Evolutionary conservation across 1,140 invertebrate genomes (phyloP).

Genomic region (Aphelenchoides avenae): DNA sequence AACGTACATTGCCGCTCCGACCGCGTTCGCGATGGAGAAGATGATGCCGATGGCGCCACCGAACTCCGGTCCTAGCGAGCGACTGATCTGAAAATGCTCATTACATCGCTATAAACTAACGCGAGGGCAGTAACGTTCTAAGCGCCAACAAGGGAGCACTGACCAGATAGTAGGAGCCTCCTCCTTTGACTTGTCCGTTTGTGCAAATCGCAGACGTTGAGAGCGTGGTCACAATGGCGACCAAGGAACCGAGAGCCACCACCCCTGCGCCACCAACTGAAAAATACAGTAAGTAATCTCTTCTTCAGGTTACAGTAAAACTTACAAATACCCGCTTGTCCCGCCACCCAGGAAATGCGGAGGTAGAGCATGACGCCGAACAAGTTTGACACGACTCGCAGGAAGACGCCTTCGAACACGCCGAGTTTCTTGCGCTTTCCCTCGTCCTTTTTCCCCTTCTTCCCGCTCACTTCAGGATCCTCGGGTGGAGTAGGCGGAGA

Average conservation of each 20-base stretch:
- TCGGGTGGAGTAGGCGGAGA: not conserved
- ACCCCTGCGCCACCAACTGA: constrained; percentile 65
- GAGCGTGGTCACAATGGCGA: constrained; percentile 87
- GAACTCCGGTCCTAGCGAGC: constrained; percentile 92
- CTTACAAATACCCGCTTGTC: constrained; percentile 69
- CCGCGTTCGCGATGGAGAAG: constrained; percentile 92
- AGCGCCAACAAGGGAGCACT: no score
- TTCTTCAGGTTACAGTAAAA: no score
- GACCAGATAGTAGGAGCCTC: constrained; percentile 64
- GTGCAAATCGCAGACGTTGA: constrained; percentile 95
- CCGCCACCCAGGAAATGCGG: constrained; percentile 67
- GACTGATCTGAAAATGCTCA: constrained; percentile 75
- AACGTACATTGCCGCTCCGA: constrained; percentile 93
- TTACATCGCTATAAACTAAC: no score
- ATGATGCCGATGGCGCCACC: constrained; percentile 93
- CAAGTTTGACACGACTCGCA: constrained; percentile 71
- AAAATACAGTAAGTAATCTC: constrained; percentile 25
- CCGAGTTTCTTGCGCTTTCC: constrained; percentile 59
- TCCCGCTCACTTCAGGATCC: constrained; percentile 20
- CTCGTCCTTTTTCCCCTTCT: no score
- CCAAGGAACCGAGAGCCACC: constrained; percentile 78
- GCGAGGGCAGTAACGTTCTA: no score
- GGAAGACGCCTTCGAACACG: constrained; percentile 59
- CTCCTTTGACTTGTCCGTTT: constrained; percentile 97
- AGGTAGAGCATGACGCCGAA: constrained; percentile 69